Evolutionary conservation across 2,888 invertebrate species (phyloP), one percentile per base, ranked within the genome.

Genomic region (Mallateleia sp.): DNA sequence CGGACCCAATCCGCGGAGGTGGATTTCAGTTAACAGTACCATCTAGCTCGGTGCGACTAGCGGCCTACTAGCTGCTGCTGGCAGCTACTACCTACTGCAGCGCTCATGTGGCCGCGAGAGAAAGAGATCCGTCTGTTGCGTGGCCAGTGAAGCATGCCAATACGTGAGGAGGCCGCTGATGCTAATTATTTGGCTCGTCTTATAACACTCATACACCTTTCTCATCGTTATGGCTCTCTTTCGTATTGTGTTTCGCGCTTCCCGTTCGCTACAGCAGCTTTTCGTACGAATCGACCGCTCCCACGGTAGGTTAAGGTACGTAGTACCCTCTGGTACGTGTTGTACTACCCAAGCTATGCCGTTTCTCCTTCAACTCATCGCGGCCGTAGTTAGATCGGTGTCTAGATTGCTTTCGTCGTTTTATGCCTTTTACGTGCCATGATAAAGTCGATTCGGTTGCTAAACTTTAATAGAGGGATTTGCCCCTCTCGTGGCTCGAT

Each of bases 331-430:
- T 87, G 84, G 84, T 88, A 83, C 85, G 88, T 78, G 83, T 84
- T 87, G 69, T 54, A 77, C 84, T 87, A 87, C 80, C 79, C 67
- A 78, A 69, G 60, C 69, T 80, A 67, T 80, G 77, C 85, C 88
- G 87, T 87, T 88, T 87, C 88, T 85, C 87, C 82, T 89, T 88
- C 85, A 71, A 84, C 87, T 84, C 83, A 87, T 79, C 83, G 87
- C 81, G 54, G 87, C 79, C 74, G 64, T 69, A 79, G 81, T 84
- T 89, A 92, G 92, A 93, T 92, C 92, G 89, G 87, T 88, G 85
- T 88, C 87, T 91, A 92, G 93, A 93, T 93, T 93, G 92, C 91
- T 92, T 92, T 92, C 91, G 92, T 93, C 92, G 92, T 91, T 93
- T 93, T 92, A 92, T 93, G 91, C 90, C 91, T 89, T 89, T 91